Conservation (phyloP, 1,140 invertebrate species). For the Drosophila oshimai region DNA sequence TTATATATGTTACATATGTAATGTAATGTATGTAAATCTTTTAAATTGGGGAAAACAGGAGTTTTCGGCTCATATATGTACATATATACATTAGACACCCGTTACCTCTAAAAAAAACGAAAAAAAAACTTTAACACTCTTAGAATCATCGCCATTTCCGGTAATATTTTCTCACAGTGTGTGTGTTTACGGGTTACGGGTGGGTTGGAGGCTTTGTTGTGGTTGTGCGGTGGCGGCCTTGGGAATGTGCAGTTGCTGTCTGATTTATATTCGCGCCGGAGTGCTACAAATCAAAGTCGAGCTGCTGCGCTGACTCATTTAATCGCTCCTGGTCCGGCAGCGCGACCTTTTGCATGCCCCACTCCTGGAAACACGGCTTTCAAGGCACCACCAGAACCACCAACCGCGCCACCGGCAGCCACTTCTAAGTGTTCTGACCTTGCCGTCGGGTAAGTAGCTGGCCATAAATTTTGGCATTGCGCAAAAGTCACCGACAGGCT, state of each 20-base stretch:
- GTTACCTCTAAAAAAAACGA: no score
- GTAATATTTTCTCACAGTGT: conserved; percentile 6
- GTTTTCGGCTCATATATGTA: no score
- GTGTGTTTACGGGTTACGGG: background rate
- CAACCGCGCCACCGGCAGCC: conserved; percentile 1
- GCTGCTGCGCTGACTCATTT: conserved; percentile 48
- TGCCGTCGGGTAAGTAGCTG: conserved; percentile 58
- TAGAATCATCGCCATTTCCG: no score
- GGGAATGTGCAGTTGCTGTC: conserved; percentile 56
- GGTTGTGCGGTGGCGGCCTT: conserved; percentile 43
- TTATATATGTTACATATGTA: no score
- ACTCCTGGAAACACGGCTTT: conserved; percentile 14
- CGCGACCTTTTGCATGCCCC: conserved; percentile 38
- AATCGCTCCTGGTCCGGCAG: conserved; percentile 11
- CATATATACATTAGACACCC: no score
- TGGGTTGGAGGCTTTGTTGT: conserved; percentile 20
- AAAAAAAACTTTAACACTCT: no score
- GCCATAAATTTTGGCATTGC: conserved; percentile 71
- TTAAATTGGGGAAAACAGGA: no score
- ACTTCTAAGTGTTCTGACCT: conserved; percentile 59
- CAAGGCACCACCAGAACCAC: conserved; percentile 5
- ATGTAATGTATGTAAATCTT: no score
- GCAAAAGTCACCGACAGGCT: conserved; percentile 40
- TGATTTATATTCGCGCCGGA: conserved; percentile 51
- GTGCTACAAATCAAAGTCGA: conserved; percentile 73